phyloP scores from a whole-genome alignment of 2,888 invertebrate genomes.

The Mesoligia furuncula region DNA sequence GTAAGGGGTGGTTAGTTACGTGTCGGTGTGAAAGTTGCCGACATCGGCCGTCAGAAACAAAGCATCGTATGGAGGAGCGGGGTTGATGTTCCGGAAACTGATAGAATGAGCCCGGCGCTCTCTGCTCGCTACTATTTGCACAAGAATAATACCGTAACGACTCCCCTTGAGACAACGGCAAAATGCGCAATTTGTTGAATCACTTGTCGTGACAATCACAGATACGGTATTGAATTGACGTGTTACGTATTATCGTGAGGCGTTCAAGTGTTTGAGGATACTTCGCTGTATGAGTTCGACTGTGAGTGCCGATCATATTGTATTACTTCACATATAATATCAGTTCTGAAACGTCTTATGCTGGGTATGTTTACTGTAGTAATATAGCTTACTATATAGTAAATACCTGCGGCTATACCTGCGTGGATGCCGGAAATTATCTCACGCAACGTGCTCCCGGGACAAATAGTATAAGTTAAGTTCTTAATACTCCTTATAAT shows the following conservation, averaged over 20 bases:
- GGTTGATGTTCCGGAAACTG: slow-evolving; percentile 81
- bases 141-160: slow-evolving; percentile 70
- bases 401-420: neutral
- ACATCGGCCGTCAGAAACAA: slow-evolving; percentile 74
- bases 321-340: neutral
- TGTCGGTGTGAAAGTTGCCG: slow-evolving; percentile 67
- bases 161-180: slow-evolving; percentile 70
- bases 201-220: slow-evolving; percentile 70
- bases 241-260: slow-evolving; percentile 46
- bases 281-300: slow-evolving; percentile 2
- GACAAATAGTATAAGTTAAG: neutral
- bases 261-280: slow-evolving; percentile 41
- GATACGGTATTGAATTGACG: slow-evolving; percentile 60
- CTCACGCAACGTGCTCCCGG: neutral
- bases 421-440: neutral
- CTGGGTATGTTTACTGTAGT: too few species aligned
- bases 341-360: neutral
- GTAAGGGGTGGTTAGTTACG: slow-evolving; percentile 47
- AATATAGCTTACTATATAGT: neutral
- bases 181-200: slow-evolving; percentile 78
- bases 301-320: slow-evolving; percentile 2
- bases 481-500: neutral
- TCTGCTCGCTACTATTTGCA: slow-evolving; percentile 73
- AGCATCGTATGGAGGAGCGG: slow-evolving; percentile 67
- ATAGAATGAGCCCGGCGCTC: slow-evolving; percentile 72